Evolutionary conservation across 1,140 invertebrate species (phyloP), one percentile per base, ranked within the genome.

Genomic region (Diorhabda sublineata): DNA sequence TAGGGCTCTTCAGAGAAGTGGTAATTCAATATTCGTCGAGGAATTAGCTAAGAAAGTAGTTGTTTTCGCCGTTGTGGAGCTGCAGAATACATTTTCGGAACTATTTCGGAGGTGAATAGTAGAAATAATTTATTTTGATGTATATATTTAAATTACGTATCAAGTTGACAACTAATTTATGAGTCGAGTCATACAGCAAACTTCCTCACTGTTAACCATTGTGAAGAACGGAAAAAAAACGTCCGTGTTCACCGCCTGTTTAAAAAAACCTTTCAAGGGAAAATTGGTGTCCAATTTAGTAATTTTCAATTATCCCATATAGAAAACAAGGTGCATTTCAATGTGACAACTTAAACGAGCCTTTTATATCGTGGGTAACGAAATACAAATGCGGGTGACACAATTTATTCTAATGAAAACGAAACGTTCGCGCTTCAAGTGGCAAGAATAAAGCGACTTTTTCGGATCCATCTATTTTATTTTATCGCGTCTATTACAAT

Each of bases 401-500:
- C 63, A 64, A 64, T 45, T 64, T 64, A 64, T 64, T 64, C 45
- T 64, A 64, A 64, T 64, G 63, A 64, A 64, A 64, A 64, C 44
- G 63, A 56, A 44, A 47, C 47, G 43, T 64, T 64, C 45, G 45
- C 63, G 63, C 45, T 64, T 45, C 45, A 9, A 42, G 26, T 52
- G 63, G 63, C 63, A 64, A 45, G 63, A 57, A 64, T 64, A 64
- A 64, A 64, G 45, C 6, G 45, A 64, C 63, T n/a, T 41, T 64
- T 64, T 64, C 45, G 63, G 42, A 52, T 64, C 45, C 63, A 64
- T 45, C 63, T 64, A 45, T 64, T 64, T 64, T 57, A 57, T 64
- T 64, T 64, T 64, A 64, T 64, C 45, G 63, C 63, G 56, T 64
- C 63, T 64, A 64, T 64, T 64, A 56, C 63, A 42, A 64, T 64